These are phyloP conservation scores for Montipora capitata DNA, from an alignment of 92 coral and sea anemone species.

Conservation along the genomic window DNA sequence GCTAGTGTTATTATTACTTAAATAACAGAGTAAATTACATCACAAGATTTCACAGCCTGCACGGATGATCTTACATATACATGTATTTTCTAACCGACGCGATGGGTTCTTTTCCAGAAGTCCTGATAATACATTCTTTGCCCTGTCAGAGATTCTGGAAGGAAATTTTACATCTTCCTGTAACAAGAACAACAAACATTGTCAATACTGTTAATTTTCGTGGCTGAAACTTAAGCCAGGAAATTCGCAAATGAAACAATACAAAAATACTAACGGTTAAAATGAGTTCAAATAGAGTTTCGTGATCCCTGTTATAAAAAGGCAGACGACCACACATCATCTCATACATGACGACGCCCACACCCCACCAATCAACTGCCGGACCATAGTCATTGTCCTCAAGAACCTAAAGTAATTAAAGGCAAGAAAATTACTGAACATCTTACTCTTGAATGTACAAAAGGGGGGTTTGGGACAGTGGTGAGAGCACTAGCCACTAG, in stretches of 20 bases:
- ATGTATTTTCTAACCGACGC: constrained; percentile 62
- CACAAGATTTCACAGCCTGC: no score
- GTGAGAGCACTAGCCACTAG: no score
- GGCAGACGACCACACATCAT: constrained; percentile 99
- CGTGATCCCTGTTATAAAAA: constrained; percentile 97
- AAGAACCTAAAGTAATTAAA: constrained; percentile 72
- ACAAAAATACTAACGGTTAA: constrained; percentile 76
- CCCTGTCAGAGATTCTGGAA: constrained; percentile 81
- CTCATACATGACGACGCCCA: constrained; percentile 97
- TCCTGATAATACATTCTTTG: constrained; percentile 82
- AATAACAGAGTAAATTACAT: no score
- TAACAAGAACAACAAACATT: background rate
- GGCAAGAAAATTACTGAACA: no score
- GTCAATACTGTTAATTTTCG: no score
- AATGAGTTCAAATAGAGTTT: constrained; percentile 96
- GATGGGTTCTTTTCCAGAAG: constrained; percentile 87
- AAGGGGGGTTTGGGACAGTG: no score
- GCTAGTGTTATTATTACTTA: no score
- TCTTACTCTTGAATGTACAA: no score
- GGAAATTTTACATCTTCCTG: constrained; percentile 98
- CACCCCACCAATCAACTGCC: constrained; percentile 99
- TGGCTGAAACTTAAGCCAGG: no score
- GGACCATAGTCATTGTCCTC: constrained; percentile 99
- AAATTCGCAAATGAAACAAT: no score
- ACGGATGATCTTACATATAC: background rate